Percentiles rank a stretch among this genome's conserved stretches.
These are phyloP conservation scores for Gorsachius goisagi DNA, from an alignment of 2,113 vertebrate species.

Conservation along the genomic window DNA sequence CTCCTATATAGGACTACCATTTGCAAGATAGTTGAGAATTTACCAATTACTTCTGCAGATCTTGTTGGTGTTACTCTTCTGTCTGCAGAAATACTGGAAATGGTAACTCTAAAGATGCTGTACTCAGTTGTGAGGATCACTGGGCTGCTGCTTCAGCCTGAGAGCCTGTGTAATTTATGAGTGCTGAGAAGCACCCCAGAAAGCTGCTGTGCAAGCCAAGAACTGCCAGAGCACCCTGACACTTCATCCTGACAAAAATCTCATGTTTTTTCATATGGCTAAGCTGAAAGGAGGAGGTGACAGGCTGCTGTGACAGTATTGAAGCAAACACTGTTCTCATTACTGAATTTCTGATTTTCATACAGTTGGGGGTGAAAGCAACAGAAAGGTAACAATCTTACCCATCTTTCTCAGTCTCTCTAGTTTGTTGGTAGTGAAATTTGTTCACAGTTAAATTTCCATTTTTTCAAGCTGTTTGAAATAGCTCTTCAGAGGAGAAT, in stretches of 20 bases:
- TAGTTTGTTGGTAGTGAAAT: neutral
- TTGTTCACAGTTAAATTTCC: neutral
- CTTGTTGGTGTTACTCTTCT: neutral
- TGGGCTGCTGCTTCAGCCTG: neutral
- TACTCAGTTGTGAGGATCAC: accelerated
- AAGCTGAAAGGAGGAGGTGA: neutral
- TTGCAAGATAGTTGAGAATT: neutral
- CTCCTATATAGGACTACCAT: accelerated
- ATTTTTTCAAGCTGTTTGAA: neutral
- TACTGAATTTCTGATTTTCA: neutral
- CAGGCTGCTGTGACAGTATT: neutral
- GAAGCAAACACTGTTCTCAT: neutral
- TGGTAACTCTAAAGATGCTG: neutral
- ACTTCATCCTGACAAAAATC: neutral
- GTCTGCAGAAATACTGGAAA: neutral
- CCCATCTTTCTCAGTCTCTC: neutral
- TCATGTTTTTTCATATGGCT: neutral
- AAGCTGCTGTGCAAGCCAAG: neutral
- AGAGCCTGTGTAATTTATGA: neutral
- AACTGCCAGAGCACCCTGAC: neutral
- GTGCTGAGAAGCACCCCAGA: neutral
- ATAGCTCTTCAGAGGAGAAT: neutral
- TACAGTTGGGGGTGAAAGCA: neutral
- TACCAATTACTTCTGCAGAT: neutral
- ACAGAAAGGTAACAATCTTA: neutral